Base-by-base conservation (phyloP, 2,888 invertebrate genomes). In the Anoncus sp. region DNA sequence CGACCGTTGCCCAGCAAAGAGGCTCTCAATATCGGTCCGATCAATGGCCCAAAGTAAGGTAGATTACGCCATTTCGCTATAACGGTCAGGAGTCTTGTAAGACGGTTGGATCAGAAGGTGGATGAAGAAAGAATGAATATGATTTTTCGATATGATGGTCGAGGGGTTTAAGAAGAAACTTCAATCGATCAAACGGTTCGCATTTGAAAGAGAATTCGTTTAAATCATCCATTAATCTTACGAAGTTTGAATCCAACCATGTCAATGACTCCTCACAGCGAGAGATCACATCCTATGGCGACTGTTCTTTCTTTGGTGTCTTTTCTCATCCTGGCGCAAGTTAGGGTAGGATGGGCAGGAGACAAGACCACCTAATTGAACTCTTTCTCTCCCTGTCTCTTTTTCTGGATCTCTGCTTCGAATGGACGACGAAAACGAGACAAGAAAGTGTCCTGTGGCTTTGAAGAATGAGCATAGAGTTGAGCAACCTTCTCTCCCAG, bases 301-400 rank as follows among this genome's bases (percentile, higher is more conserved):
- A 24, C 20, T 63, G 31, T 40, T 24, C 18, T 47, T 12, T 6
- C n/a, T 35, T 49, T 31, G n/a, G n/a, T 65, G 16, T 43, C 20
- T 20, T 31, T 63, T 24, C 24, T 65, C 24, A 51, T 35, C 20
- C 60, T 59, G 55, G 51, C 60, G 14, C 27, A 49, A 18, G 24
- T 27, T 70, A 35, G 14, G 67, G 14, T 18, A 31, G 27, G 40
- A 53, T 60, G 27, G 51, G 55, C 60, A 49, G 74, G 31, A n/a
- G 73, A 74, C 74, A 74, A 74, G 74, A 53, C 51, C 16, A 12
- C 55, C 69, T 75, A 75, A 75, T 75, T 75, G 69, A 63, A 63
- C 40, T 47, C 10, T 10, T 18, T 7, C 47, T 16, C 20, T 47
- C 47, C 9, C 20, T 16, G 18, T 47, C 53, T 62, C 31, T 38